A percentile compares a stretch with the other conserved stretches of the same genome.
Evolutionary conservation across 1,140 invertebrate species (phyloP).

Genomic region (Triops cancriformis): DNA sequence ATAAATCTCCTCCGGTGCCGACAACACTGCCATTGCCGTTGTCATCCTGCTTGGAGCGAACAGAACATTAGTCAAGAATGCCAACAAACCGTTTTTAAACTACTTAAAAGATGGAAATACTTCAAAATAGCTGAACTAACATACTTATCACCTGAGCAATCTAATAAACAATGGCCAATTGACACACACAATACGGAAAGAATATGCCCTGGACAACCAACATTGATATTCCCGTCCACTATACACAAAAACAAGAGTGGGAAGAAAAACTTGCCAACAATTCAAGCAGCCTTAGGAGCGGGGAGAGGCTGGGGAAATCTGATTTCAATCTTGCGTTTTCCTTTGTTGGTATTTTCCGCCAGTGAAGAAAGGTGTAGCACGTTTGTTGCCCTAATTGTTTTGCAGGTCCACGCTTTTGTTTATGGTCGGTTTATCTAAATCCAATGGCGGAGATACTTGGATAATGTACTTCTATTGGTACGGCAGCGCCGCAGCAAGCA

Average conservation of each 20-base stretch:
- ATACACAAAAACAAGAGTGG: too few relatives aligned
- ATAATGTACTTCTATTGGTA: not conserved
- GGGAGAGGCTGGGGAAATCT: too few relatives aligned
- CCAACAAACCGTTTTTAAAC: too few relatives aligned
- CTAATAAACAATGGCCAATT: too few relatives aligned
- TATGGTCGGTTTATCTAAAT: not conserved
- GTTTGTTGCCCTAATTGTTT: not conserved
- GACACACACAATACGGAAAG: too few relatives aligned
- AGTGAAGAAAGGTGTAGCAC: not conserved
- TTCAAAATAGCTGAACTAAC: too few relatives aligned
- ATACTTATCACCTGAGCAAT: too few relatives aligned
- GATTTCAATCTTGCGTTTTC: not conserved
- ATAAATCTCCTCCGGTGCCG: not conserved
- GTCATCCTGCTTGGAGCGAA: not conserved
- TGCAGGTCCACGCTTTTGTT: not conserved
- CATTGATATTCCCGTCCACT: too few relatives aligned
- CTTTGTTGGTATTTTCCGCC: not conserved
- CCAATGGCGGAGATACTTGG: conserved; percentile 1
- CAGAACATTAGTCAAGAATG: not conserved
- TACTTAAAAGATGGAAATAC: too few relatives aligned
- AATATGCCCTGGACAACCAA: too few relatives aligned
- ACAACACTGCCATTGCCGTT: not conserved
- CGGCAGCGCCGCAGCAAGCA: conserved; percentile 11
- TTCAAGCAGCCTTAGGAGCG: too few relatives aligned
- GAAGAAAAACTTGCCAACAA: too few relatives aligned